These are phyloP conservation scores for Corythornis cristatus DNA, from an alignment of 2,113 vertebrate genomes.

Conservation along the genomic window DNA sequence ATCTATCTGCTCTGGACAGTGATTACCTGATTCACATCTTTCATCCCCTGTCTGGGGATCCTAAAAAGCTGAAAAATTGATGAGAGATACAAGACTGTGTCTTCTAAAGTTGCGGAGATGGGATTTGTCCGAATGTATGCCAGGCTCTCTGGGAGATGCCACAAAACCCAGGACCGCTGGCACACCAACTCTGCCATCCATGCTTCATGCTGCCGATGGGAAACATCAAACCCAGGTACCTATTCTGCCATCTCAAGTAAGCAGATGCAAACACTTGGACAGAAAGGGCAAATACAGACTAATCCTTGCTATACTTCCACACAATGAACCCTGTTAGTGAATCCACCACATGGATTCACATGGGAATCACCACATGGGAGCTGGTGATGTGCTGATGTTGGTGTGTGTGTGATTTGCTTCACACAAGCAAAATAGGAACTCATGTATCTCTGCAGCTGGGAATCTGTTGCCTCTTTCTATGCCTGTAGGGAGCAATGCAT, in stretches of 20 bases:
- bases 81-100: not conserved
- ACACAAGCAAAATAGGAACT: not conserved
- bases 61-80: not conserved
- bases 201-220: not conserved
- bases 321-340: not conserved
- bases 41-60: not conserved
- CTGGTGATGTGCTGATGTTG: not conserved
- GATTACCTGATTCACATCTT: not conserved
- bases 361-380: not conserved
- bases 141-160: not conserved
- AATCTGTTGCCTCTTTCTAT: not conserved
- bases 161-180: not conserved
- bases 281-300: not conserved
- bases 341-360: not conserved
- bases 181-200: not conserved
- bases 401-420: not conserved
- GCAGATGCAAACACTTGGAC: not conserved
- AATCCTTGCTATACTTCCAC: not conserved
- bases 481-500: accelerated
- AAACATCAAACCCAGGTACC: not conserved
- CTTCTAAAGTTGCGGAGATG: not conserved
- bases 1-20: not conserved
- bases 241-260: not conserved
- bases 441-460: not conserved
- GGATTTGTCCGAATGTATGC: not conserved